Evolutionary conservation across 2,113 vertebrate genomes (phyloP).

Genomic region (Ia io): DNA sequence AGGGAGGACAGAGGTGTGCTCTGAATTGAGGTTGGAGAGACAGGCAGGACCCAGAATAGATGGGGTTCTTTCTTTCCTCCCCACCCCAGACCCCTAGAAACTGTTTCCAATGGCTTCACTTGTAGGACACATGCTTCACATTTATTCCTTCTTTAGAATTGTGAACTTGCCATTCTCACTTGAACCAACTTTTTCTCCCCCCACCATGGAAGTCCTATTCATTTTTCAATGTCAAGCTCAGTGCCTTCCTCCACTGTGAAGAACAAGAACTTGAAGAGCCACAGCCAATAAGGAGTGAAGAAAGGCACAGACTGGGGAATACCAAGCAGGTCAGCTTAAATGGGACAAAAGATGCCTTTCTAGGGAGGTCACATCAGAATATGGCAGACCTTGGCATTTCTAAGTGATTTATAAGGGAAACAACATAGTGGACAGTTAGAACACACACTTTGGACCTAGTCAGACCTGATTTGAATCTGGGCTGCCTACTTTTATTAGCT

Average conservation of each 20-base stretch:
- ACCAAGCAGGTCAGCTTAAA: neutral
- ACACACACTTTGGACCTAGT: neutral
- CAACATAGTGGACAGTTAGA: neutral
- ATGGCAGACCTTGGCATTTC: neutral
- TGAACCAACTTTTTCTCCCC: neutral
- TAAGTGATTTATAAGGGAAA: neutral
- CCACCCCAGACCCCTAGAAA: neutral
- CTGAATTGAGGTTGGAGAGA: neutral
- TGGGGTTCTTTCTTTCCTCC: neutral
- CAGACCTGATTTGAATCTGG: neutral
- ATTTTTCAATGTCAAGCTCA: neutral
- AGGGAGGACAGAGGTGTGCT: neutral
- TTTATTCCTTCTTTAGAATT: neutral
- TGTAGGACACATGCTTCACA: neutral
- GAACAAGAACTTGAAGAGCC: neutral
- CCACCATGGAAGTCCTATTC: neutral
- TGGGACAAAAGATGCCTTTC: neutral
- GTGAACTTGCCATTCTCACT: neutral
- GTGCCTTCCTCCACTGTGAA: neutral
- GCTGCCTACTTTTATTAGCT: neutral
- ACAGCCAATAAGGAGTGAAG: neutral
- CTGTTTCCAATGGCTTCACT: neutral
- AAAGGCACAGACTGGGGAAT: neutral
- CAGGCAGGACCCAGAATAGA: neutral
- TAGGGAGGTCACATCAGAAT: neutral